Base-by-base conservation (phyloP, 2,797 vertebrate genomes). In the Scolopax rusticola region DNA sequence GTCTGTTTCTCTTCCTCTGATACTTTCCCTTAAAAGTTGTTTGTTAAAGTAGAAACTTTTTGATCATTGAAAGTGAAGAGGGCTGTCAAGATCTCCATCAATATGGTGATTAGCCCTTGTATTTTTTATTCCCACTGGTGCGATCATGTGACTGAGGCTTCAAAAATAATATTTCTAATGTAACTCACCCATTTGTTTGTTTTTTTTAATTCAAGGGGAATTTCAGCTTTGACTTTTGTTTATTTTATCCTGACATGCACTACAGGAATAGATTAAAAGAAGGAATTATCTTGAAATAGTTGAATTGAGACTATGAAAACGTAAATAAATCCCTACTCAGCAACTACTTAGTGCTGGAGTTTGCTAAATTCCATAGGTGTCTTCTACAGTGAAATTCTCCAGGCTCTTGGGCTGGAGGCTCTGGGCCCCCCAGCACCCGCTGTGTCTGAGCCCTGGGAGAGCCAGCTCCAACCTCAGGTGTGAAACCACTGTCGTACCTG, bases 401-500 rank as follows among this genome's bases (percentile, higher is more conserved):
- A 0, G 4, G 30, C 36, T 18, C 40, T 24, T 7, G 4, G 36
- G 30, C 20, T 6, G 20, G 4, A 47, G 40, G 7, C 45, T 57
- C 50, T 14, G 56, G 54, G 45, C 14, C 4, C 45, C 43, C 60
- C 69, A 11, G 53, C 43, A 19, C 3, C 15, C 45, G 2, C 38
- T 20, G 8, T 8, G 8, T 1, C 24, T 2, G 28, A 30, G 48
- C 38, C 19, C 64, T 4, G 1, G 24, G 47, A 38, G 25, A 50
- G 41, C 33, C 18, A 5, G 25, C 60, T 70, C 7, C 41, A 48
- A 10, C 48, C 43, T 12, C 2, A 0, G 50, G 7, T 53, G 51
- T 19, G 11, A 53, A 53, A 53, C 23, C 25, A 11, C 59, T 45
- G 41, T 23, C 93, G 9, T 93, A 99, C 99, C 99, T 99, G 99